Conservation (phyloP, 2,888 invertebrate species). For the Chrysopilus asiliformis region DNA sequence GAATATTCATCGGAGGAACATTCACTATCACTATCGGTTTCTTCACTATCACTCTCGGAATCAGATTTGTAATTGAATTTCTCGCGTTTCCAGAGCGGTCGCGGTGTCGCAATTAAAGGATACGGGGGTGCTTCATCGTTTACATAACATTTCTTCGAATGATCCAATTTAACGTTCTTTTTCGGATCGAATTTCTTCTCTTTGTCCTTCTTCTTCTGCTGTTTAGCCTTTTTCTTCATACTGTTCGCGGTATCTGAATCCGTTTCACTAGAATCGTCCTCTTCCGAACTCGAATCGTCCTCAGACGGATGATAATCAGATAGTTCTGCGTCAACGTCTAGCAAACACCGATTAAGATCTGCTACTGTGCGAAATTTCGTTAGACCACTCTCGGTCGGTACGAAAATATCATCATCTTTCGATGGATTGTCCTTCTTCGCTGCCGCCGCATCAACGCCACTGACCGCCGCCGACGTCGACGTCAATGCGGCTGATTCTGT, state of each 20-base stretch:
- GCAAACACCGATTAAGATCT: constrained; percentile 36
- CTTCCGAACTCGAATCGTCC: constrained; percentile 26
- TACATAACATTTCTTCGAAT: constrained; percentile 34
- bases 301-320: constrained; percentile 34
- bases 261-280: constrained; percentile 28
- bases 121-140: constrained; percentile 43
- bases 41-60: constrained; percentile 36
- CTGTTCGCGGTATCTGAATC: constrained; percentile 29
- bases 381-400: constrained; percentile 28
- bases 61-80: constrained; percentile 38
- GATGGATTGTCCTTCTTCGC: neutral
- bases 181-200: constrained; percentile 35
- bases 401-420: neutral
- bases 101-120: constrained; percentile 47
- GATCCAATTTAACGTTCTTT: constrained; percentile 34
- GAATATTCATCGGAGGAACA: constrained; percentile 12
- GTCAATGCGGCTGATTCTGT: neutral
- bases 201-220: constrained; percentile 28
- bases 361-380: constrained; percentile 37
- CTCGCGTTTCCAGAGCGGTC: constrained; percentile 42
- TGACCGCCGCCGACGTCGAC: neutral
- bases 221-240: constrained; percentile 32
- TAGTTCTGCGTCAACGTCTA: constrained; percentile 36
- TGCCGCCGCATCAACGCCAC: constrained; percentile 3
- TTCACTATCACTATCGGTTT: constrained; percentile 29